Evolutionary conservation across 1,140 invertebrate genomes (phyloP).

Genomic region (Sycophila sp.): DNA sequence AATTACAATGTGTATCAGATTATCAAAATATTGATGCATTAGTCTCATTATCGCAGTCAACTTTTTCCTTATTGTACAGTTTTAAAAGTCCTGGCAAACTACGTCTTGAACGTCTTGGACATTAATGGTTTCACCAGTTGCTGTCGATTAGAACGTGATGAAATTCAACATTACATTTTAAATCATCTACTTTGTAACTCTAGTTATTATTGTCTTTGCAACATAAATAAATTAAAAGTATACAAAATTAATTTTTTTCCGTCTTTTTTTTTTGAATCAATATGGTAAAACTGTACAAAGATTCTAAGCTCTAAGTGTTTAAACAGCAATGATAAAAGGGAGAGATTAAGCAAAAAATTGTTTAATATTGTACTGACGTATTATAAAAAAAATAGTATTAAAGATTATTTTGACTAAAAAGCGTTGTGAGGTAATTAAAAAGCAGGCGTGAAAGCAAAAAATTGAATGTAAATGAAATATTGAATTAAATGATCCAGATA

Average conservation of each 20-base stretch:
- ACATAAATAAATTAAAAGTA: slow-evolving; percentile 49
- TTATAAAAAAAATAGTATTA: no score
- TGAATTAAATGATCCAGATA: not conserved
- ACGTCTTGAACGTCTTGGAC: slow-evolving; percentile 57
- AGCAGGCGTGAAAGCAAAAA: not conserved
- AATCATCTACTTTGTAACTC: slow-evolving; percentile 51
- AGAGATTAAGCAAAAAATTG: no score
- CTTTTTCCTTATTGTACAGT: not conserved
- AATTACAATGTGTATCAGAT: not conserved
- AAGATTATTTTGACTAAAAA: no score
- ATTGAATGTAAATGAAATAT: not conserved
- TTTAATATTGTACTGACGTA: no score
- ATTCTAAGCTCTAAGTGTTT: no score
- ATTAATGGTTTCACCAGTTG: slow-evolving; percentile 52
- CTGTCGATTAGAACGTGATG: slow-evolving; percentile 56
- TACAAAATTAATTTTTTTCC: no score
- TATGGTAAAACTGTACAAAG: no score
- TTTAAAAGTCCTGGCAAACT: slow-evolving; percentile 1
- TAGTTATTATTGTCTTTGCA: slow-evolving; percentile 65
- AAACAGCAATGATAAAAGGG: not conserved
- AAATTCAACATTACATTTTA: slow-evolving; percentile 61
- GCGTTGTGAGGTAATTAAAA: not conserved
- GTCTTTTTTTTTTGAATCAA: no score
- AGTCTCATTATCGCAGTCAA: not conserved
- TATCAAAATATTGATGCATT: not conserved